A percentile compares a stretch with the other conserved stretches of the same genome.
Conservation (phyloP, 1,140 invertebrate genomes). For the Choristoneura fumiferana region DNA sequence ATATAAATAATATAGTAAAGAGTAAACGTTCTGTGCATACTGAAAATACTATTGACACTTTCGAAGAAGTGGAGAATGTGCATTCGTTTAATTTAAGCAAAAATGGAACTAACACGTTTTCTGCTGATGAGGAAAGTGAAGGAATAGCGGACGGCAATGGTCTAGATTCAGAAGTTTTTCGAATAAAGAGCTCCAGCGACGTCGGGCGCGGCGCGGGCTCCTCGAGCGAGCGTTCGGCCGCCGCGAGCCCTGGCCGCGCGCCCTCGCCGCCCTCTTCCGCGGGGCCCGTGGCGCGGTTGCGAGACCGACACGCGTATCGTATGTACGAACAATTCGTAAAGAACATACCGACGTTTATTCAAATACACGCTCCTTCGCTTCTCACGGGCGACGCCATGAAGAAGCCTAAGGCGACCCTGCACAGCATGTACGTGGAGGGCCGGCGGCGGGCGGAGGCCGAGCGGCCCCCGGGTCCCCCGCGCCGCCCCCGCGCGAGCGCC, state of each 20-base stretch:
- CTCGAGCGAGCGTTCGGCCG: no score
- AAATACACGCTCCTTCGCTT: conserved; percentile 28
- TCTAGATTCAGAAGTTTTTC: background rate
- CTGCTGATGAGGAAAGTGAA: background rate
- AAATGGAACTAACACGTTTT: conserved; percentile 3
- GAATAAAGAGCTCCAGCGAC: background rate
- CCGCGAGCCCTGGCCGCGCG: no score
- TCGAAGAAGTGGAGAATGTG: conserved; percentile 18
- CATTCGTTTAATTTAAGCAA: background rate
- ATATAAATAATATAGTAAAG: conserved; percentile 27
- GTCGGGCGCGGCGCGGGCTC: background rate
- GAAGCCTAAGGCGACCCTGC: conserved; percentile 28
- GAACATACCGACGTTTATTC: conserved; percentile 37
- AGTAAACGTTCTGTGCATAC: background rate
- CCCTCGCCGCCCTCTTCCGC: background rate
- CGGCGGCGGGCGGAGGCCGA: background rate
- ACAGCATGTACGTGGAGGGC: conserved; percentile 22
- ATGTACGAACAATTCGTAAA: conserved; percentile 44
- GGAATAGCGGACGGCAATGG: background rate
- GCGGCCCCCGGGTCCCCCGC: background rate
- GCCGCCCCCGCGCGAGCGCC: no score
- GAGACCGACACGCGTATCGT: conserved; percentile 24
- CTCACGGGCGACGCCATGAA: conserved; percentile 32
- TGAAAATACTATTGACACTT: background rate
- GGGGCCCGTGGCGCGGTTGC: background rate